phyloP scores from a whole-genome alignment of 2,888 invertebrate genomes.

The Nipponacmea schrenckii region DNA sequence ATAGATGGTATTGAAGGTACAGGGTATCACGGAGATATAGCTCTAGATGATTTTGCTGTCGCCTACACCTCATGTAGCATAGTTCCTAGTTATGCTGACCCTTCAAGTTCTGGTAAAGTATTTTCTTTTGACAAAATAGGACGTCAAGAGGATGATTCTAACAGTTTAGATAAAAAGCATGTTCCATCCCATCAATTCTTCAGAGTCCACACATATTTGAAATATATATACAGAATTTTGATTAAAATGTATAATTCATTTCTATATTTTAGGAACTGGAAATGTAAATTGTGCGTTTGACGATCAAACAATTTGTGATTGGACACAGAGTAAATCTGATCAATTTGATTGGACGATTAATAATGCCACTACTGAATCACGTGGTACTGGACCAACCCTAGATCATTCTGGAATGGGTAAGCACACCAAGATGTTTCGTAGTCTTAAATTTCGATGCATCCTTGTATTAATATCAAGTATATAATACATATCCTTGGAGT shows the following conservation, averaged over 20 bases:
- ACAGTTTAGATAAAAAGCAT: too few relatives aligned
- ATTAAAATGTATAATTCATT: neutral
- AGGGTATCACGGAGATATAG: constrained; percentile 43
- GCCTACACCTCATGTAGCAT: constrained; percentile 44
- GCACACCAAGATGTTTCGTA: neutral
- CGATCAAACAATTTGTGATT: constrained; percentile 44
- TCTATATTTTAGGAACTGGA: constrained; percentile 19
- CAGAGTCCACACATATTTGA: too few relatives aligned
- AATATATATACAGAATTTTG: too few relatives aligned
- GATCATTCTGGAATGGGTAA: constrained; percentile 45
- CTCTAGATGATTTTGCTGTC: constrained; percentile 54
- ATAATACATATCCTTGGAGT: too few relatives aligned
- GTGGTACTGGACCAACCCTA: constrained; percentile 43
- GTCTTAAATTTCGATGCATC: neutral
- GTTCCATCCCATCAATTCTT: too few relatives aligned
- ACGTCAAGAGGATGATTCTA: neutral
- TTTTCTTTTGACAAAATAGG: neutral
- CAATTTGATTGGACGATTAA: constrained; percentile 53
- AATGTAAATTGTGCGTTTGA: constrained; percentile 55
- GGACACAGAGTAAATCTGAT: constrained; percentile 46
- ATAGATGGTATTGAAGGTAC: constrained; percentile 46
- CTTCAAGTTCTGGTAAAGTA: constrained; percentile 27
- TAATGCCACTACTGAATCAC: constrained; percentile 35
- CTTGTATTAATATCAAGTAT: too few relatives aligned
- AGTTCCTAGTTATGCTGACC: constrained; percentile 38